Evolutionary conservation across 1,140 invertebrate genomes (phyloP).

Genomic region (Bombus fervidus): DNA sequence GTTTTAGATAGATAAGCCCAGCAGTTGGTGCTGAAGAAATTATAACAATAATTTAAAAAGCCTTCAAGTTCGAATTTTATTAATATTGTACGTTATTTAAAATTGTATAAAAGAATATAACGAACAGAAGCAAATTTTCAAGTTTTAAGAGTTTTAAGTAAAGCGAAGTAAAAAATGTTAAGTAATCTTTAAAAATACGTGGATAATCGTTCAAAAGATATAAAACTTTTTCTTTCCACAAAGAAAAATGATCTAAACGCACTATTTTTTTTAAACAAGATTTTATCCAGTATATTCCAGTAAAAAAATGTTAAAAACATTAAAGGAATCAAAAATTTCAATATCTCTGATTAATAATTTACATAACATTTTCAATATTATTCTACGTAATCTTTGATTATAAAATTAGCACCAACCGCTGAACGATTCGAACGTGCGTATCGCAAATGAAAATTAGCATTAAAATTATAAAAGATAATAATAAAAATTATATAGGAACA

Average conservation of each 20-base stretch:
- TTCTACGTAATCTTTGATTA: background rate
- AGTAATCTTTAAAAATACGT: background rate
- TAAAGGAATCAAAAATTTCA: background rate
- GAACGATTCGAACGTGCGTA: background rate
- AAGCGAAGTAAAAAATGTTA: too few relatives aligned
- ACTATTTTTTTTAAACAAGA: background rate
- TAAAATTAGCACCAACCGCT: background rate
- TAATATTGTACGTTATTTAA: background rate
- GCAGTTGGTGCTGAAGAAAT: background rate
- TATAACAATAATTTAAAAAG: too few relatives aligned
- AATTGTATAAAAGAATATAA: background rate
- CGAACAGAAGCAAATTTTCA: background rate
- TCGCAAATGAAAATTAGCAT: background rate
- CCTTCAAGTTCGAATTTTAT: background rate
- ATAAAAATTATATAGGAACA: constrained; percentile 27
- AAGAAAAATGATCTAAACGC: background rate
- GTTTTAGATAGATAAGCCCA: background rate
- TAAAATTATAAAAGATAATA: background rate
- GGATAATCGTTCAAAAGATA: background rate
- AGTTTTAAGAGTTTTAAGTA: background rate
- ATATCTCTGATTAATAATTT: background rate
- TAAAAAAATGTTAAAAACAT: background rate
- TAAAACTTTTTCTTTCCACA: background rate
- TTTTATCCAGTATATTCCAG: background rate
- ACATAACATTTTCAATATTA: background rate